Base-by-base conservation (phyloP, 1,140 invertebrate species). In the Pararge aegeria region DNA sequence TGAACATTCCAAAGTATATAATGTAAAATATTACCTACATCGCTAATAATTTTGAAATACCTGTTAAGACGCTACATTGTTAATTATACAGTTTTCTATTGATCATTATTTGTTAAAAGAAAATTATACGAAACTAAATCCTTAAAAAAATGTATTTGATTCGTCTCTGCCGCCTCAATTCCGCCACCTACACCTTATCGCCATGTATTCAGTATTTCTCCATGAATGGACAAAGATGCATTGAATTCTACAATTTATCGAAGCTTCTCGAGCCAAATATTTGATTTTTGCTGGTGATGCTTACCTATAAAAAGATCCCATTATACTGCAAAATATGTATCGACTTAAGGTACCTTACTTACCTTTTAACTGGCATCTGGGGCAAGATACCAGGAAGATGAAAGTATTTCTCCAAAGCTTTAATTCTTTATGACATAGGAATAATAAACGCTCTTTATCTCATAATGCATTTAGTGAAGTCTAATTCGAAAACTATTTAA, bases 11-110 rank as follows among this genome's bases (percentile, higher is more conserved):
- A 89, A 89, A 89, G 87, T 87, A 84, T 85, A 82, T 34, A 10
- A 34, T 87, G 83, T 87, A 83, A 77, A 86, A 87, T 87, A 87
- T 85, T 87, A 85, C 83, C 81, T 87, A 85, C 87, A 87, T 78
- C 73, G 71, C 83, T 83, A 89, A 85, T 89, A 86, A 87, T 87
- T 89, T 89, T 78, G 82, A 86, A 83, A 79, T 87, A 87, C 86
- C 79, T 87, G 84, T 89, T 87, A 89, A 87, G 87, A 87, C 78
- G 82, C 84, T 89, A 87, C 87, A 83, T 89, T 89, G 87, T 89
- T 89, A 89, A 89, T 89, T 89, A 87, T 89, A 87, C 87, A 89
- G 85, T 89, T 89, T 89, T 89, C 86, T 89, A 89, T 89, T 89
- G 87, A 89, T 89, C 82, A 89, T 49, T 49, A 49, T 89, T 89